Evolutionary conservation across 1,140 invertebrate genomes (phyloP), one percentile per base, ranked within the genome.

Genomic region (Atta texana): DNA sequence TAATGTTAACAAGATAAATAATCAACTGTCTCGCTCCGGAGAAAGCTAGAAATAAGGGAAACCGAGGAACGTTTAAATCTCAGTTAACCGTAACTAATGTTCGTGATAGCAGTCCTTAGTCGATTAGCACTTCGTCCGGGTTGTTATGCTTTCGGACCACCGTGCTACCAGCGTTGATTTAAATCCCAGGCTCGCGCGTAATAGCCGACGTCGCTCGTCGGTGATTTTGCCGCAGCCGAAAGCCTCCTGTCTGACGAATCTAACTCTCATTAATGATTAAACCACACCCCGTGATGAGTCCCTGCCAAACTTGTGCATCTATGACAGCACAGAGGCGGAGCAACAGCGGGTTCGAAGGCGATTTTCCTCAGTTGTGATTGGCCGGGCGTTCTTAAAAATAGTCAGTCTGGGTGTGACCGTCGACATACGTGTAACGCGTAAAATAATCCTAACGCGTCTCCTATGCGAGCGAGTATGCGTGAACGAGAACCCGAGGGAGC

Each of bases 361-460:
- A 92, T 93, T 92, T 92, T 91, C 86, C 55, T 57, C 53, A 74
- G 71, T 71, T 59, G 81, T 91, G 91, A 94, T 95, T 95, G 94
- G 94, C 88, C 86, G 89, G 74, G 71, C 44, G 87, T 87, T 87
- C 93, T 90, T 90, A 93, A 94, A 95, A 95, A 95, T 95, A 94
- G 93, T 94, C 90, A 87, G 75, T 85, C 88, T 92, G 92, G 92
- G 92, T 93, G 93, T 93, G 91, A 92, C 92, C 93, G 74, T n/a
- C 90, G 88, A 88, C 69, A 39, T 82, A 88, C 85, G 91, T 88
- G 90, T 71, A 87, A 89, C 84, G 90, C 89, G 87, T 91, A 89
- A 87, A 91, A 61, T 87, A 75, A 87, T 78, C 61, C 72, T 59
- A 59, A 66, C 57, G 68, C 31, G 81, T 57, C 64, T 89, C 49